Base-by-base conservation (phyloP, 2,113 vertebrate genomes). In the Larimichthys polyactis region DNA sequence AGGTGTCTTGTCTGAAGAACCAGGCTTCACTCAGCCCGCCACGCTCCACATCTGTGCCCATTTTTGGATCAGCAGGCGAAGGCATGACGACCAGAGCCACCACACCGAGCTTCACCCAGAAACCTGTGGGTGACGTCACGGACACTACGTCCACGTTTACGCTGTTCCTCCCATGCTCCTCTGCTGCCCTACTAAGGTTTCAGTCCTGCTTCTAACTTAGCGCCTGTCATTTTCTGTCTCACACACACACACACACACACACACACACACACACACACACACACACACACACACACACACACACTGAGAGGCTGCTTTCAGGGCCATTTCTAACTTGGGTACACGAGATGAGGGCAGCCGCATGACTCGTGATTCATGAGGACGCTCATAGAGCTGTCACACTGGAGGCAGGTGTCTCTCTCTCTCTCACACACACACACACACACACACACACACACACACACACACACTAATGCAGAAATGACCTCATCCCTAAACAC, bases 341-440 rank as follows among this genome's bases (percentile, higher is more conserved):
- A 93, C 89, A 93, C 91, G 93, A 92, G 94, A 93, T 92, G 94
- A 95, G 91, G 92, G 87, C 90, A 88, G 91, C 96, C 97, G 97
- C 97, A 97, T 98, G 98, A 97, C 96, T 81, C 90, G 81, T 98
- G 98, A 99, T 98, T 99, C 97, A 98, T 96, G 97, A 96, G 95
- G 96, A 96, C 95, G 94, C 95, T 96, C 97, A 96, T 95, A 95
- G 97, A 97, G 97, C 97, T 98, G 97, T 99, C 97, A 98, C 95
- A 96, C 97, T 96, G 90, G 94, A 94, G 96, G 97, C 98, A 99
- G 97, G 97, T 97, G 97, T 96, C 79, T 80, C 71, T 78, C 65
- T 51, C 78, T 79, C 64, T 62, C 73, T 24, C 32, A 12, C 78
- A 64, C 59, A 58, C 52, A 60, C 63, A 65, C 71, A 60, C 59